phyloP scores from a whole-genome alignment of 2,888 invertebrate genomes.

The Xestia xanthographa region DNA sequence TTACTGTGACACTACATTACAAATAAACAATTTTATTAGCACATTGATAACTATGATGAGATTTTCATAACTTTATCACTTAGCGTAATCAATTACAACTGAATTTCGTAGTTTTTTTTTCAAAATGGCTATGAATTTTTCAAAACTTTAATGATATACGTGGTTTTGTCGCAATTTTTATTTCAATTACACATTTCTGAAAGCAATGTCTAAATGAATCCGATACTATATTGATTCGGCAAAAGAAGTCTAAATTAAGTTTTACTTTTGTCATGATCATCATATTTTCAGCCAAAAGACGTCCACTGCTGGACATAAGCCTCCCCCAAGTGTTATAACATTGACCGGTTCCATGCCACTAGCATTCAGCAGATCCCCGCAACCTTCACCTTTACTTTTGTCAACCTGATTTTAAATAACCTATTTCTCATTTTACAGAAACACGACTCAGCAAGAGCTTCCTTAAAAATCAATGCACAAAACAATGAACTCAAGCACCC shows the following conservation, averaged over 20 bases:
- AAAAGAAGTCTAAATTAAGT: background rate
- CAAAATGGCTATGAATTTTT: background rate
- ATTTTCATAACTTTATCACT: background rate
- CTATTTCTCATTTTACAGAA: background rate
- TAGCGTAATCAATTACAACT: background rate
- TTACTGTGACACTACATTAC: no score
- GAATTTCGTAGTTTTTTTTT: background rate
- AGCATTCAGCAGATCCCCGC: no score
- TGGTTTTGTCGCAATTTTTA: background rate
- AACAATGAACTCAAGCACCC: constrained; percentile 1
- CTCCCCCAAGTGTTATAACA: no score
- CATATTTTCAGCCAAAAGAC: no score
- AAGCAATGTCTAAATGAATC: background rate
- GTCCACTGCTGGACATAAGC: no score
- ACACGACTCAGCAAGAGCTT: background rate
- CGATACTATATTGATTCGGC: background rate
- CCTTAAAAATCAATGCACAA: background rate
- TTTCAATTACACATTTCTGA: background rate
- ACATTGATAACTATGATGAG: background rate
- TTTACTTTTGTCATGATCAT: no score
- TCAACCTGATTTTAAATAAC: background rate
- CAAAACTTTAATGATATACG: background rate
- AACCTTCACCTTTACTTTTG: background rate
- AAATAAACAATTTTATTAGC: background rate
- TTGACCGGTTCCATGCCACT: no score